Conservation (phyloP, 2,113 vertebrate genomes). For the Electrona antarctica region DNA sequence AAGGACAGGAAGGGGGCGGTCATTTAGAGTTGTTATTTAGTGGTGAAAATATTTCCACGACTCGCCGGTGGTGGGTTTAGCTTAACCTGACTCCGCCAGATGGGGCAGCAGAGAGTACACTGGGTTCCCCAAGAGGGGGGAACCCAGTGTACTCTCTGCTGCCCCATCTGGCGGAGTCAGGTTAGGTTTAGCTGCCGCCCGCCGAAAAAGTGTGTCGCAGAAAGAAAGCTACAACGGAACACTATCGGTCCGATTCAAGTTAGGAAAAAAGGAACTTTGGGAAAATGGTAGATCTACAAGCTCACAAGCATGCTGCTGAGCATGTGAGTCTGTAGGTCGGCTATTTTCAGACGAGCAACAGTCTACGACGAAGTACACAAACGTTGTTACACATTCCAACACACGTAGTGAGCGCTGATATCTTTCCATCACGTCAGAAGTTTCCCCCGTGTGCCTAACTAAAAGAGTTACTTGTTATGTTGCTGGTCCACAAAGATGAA, state of each 20-base stretch:
- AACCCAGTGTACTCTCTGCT: too few relatives aligned
- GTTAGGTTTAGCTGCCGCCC: constrained; percentile 15
- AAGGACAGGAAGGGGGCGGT: not conserved
- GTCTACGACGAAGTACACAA: too few relatives aligned
- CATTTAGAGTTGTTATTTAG: not conserved
- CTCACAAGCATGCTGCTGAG: too few relatives aligned
- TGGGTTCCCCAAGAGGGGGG: too few relatives aligned
- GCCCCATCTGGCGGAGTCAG: too few relatives aligned
- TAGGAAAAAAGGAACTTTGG: too few relatives aligned
- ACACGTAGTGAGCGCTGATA: not conserved
- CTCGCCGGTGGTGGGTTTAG: constrained; percentile 7
- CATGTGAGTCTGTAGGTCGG: too few relatives aligned
- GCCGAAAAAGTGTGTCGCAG: constrained; percentile 45
- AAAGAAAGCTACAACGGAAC: constrained; percentile 18
- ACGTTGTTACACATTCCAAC: not conserved
- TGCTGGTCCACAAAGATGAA: constrained; percentile 58
- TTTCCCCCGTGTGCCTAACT: constrained; percentile 1
- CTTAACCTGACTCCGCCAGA: too few relatives aligned
- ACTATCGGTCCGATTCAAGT: too few relatives aligned
- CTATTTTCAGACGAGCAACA: too few relatives aligned
- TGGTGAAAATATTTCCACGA: constrained; percentile 1
- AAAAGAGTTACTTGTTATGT: constrained; percentile 53
- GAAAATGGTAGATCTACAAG: too few relatives aligned
- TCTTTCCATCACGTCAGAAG: not conserved
- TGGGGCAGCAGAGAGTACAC: too few relatives aligned